These are phyloP conservation scores for Platycheirus rosarum DNA, from an alignment of 2,888 invertebrate species.

Conservation along the genomic window DNA sequence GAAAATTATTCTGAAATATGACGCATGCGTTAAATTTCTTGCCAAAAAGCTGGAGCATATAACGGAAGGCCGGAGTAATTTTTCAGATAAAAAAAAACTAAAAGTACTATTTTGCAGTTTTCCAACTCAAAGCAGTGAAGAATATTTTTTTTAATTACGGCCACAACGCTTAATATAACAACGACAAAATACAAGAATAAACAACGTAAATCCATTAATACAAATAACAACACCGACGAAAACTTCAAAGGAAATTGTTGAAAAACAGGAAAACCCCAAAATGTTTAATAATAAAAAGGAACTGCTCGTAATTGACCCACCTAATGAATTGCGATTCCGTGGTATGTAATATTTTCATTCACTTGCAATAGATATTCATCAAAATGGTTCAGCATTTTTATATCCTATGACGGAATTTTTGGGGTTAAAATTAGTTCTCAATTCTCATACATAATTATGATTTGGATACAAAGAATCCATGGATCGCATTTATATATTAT, in stretches of 20 bases:
- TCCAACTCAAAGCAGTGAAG: slow-evolving; percentile 50
- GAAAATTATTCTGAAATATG: slow-evolving; percentile 67
- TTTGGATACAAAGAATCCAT: slow-evolving; percentile 11
- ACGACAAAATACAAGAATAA: slow-evolving; percentile 34
- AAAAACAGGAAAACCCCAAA: slow-evolving; percentile 61
- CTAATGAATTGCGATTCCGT: slow-evolving; percentile 94
- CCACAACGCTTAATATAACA: slow-evolving; percentile 33
- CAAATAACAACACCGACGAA: slow-evolving; percentile 52
- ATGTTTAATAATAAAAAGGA: slow-evolving; percentile 86
- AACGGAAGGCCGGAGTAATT: slow-evolving; percentile 72
- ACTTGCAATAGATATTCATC: slow-evolving; percentile 30
- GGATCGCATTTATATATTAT: neutral
- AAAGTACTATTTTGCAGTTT: slow-evolving; percentile 69
- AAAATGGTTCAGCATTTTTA: slow-evolving; percentile 35
- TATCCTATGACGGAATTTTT: slow-evolving; percentile 20
- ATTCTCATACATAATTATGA: neutral
- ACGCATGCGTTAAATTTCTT: slow-evolving; percentile 74
- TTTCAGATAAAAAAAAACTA: slow-evolving; percentile 69
- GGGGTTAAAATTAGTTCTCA: slow-evolving; percentile 41
- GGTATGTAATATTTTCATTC: slow-evolving; percentile 85
- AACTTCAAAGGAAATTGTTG: slow-evolving; percentile 64
- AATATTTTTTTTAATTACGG: slow-evolving; percentile 26
- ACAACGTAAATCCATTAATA: slow-evolving; percentile 71
- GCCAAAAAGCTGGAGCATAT: slow-evolving; percentile 73
- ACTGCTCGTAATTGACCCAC: slow-evolving; percentile 93